These are phyloP conservation scores for Synaphobranchus kaupii DNA, from an alignment of 2,797 vertebrate genomes.

Conservation along the genomic window DNA sequence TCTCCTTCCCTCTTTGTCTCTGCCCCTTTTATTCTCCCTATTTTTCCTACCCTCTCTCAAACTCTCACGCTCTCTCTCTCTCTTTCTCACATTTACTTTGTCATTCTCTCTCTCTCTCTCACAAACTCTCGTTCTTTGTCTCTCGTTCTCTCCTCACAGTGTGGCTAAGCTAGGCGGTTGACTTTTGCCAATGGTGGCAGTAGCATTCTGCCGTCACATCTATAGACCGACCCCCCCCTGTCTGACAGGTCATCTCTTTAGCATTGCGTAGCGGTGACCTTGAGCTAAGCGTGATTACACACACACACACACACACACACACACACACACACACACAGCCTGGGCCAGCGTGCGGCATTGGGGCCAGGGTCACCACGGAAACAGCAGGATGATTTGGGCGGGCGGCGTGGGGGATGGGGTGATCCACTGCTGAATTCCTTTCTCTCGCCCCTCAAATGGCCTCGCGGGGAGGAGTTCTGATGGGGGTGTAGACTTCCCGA, in stretches of 20 bases:
- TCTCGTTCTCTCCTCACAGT: conserved; percentile 35
- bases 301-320: background rate
- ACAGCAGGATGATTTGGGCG: background rate
- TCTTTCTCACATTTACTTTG: no score
- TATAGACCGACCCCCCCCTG: conserved; percentile 57
- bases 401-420: background rate
- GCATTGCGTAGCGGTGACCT: conserved; percentile 73
- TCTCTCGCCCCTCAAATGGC: no score
- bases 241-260: conserved; percentile 60
- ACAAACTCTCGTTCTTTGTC: conserved; percentile 42
- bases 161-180: conserved; percentile 29
- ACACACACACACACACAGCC: background rate
- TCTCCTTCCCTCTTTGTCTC: background rate
- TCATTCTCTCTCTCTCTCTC: background rate
- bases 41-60: no score
- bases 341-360: background rate
- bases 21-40: no score
- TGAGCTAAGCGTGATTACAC: conserved; percentile 57
- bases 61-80: no score
- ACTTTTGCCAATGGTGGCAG: conserved; percentile 59
- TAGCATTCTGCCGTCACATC: conserved; percentile 63
- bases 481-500: no score
- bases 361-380: background rate
- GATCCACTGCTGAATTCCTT: no score
- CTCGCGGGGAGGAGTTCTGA: no score